phyloP scores from a whole-genome alignment of 2,113 vertebrate genomes.

The Oxyruncus cristatus region DNA sequence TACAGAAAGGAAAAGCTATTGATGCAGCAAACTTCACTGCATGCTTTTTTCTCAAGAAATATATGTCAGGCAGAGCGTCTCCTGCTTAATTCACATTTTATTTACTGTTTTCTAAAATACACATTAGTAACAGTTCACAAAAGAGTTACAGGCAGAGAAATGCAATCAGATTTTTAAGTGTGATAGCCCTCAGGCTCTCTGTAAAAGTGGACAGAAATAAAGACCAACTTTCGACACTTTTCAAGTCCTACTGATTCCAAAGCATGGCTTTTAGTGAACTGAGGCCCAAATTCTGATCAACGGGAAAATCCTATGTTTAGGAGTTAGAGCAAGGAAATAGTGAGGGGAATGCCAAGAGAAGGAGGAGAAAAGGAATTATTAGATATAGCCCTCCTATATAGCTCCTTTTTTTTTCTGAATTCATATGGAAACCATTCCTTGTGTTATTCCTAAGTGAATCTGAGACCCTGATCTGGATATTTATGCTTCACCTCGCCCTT shows the following conservation, averaged over 20 bases:
- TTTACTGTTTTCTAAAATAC: background rate
- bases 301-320: background rate
- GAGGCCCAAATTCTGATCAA: background rate
- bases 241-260: background rate
- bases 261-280: background rate
- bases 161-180: background rate
- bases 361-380: background rate
- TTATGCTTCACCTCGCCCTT: background rate
- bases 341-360: background rate
- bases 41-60: background rate
- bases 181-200: background rate
- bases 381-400: background rate
- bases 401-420: background rate
- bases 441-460: background rate
- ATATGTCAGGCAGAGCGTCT: background rate
- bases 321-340: background rate
- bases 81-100: conserved; percentile 1
- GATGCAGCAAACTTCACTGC: background rate
- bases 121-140: background rate
- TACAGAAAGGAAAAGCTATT: background rate
- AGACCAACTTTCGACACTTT: background rate
- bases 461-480: background rate
- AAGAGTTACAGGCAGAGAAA: background rate
- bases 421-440: background rate
- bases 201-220: background rate